Evolutionary conservation across 2,888 invertebrate species (phyloP), one percentile per base, ranked within the genome.

Genomic region (Orthosia incerta): DNA sequence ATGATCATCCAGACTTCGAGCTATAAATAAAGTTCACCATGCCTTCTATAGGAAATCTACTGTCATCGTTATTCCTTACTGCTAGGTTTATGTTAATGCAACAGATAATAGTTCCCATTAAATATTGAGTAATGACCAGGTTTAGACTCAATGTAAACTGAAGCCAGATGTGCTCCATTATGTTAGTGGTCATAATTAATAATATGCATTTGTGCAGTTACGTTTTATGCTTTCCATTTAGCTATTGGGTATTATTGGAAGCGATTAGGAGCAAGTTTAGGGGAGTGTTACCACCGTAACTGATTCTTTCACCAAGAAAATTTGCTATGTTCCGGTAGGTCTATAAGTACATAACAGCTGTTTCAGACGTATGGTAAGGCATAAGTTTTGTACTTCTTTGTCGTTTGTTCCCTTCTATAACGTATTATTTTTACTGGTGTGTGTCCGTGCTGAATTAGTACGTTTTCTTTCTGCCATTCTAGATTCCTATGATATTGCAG

Each of bases 121-220:
- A 39, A 78, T 71, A 78, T 74, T 77, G 84, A 81, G 56, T 74
- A 74, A 82, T 84, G 81, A 71, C 65, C 57, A 51, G 59, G 64
- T 74, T 66, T 63, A 69, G 60, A 72, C 50, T 74, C 56, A n/a
- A 72, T 71, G 61, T 53, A 59, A 72, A 67, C 70, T 23, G 80
- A 68, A 65, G 56, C 82, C 83, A 83, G 85, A 85, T 83, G 85
- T 53, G 73, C 13, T 65, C 61, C 23, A 20, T 39, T 62, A n/a
- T 55, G 57, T 63, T 61, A 11, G 26, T 16, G 16, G 66, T 76
- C 16, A 68, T 69, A 53, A 67, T 59, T 64, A 79, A 79, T 67
- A 57, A 56, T 61, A 71, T 60, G 74, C 74, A 64, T 16, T 51
- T 5, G 23, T 64, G 48, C 59, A 50, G 53, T 64, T 55, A 55